Evolutionary conservation across 2,113 vertebrate species (phyloP).

Genomic region (Cynoglossus semilaevis): DNA sequence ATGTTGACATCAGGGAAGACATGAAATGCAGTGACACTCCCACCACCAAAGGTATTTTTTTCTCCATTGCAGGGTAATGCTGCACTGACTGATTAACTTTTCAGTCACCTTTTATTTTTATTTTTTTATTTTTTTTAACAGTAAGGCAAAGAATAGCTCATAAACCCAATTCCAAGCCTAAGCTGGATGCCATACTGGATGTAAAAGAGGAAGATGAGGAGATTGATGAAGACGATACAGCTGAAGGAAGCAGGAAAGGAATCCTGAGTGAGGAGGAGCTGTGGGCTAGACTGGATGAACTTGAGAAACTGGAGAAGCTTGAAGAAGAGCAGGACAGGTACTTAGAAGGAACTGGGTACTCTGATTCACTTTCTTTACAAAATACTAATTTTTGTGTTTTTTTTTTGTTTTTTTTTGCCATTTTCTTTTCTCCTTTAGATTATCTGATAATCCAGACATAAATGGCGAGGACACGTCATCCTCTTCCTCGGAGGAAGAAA

Average conservation of each 20-base stretch:
- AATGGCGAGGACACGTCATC: slow-evolving; percentile 79
- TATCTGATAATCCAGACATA: slow-evolving; percentile 70
- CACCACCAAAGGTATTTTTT: slow-evolving; percentile 77
- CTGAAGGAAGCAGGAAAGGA: slow-evolving; percentile 38
- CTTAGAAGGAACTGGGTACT: background rate
- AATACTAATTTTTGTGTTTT: background rate
- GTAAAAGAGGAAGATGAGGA: slow-evolving; percentile 62
- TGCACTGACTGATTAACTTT: too few relatives aligned
- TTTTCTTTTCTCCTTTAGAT: slow-evolving; percentile 53
- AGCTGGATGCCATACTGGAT: slow-evolving; percentile 75
- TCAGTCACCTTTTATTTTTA: background rate
- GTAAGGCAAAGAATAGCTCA: slow-evolving; percentile 86
- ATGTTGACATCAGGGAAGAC: slow-evolving; percentile 91
- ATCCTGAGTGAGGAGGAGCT: slow-evolving; percentile 82
- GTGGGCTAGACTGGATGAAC: slow-evolving; percentile 89
- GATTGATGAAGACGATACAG: slow-evolving; percentile 54
- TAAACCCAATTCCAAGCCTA: slow-evolving; percentile 90
- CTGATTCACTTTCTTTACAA: background rate
- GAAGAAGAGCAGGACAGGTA: slow-evolving; percentile 86
- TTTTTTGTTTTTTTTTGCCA: slow-evolving; percentile 30
- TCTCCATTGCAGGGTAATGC: background rate
- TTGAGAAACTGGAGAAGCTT: slow-evolving; percentile 85
- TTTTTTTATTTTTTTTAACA: slow-evolving; percentile 48
- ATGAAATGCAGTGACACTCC: slow-evolving; percentile 69
- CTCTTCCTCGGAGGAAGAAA: slow-evolving; percentile 90